Conservation (phyloP, 2,113 vertebrate species). For the Halichoeres trimaculatus region DNA sequence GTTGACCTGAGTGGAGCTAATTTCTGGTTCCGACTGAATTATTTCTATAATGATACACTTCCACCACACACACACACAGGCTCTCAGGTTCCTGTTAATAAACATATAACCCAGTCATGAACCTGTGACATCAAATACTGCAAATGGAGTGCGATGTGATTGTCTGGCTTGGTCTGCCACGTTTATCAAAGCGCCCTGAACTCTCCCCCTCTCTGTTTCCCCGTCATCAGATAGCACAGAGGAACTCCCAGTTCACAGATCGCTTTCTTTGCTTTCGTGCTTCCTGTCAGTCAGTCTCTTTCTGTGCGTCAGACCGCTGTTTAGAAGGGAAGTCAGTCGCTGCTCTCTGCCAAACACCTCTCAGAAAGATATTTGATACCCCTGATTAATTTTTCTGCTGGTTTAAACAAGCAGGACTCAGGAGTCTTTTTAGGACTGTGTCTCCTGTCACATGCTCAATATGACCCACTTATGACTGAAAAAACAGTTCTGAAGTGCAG, state of each 20-base stretch:
- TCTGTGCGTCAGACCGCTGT: conserved; percentile 45
- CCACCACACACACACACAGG: conserved; percentile 33
- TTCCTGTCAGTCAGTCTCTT: conserved; percentile 49
- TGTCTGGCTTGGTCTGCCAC: conserved; percentile 28
- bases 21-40: conserved; percentile 55
- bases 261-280: conserved; percentile 51
- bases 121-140: conserved; percentile 58
- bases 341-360: conserved; percentile 59
- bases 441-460: neutral
- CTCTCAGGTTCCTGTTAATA: conserved; percentile 60
- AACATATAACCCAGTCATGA: conserved; percentile 57
- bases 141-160: conserved; percentile 43
- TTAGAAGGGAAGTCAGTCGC: conserved; percentile 58
- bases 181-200: conserved; percentile 60
- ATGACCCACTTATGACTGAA: neutral
- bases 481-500: neutral
- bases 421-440: neutral
- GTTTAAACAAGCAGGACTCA: neutral
- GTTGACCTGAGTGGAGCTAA: conserved; percentile 14
- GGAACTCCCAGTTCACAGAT: conserved; percentile 46
- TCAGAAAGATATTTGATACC: conserved; percentile 63
- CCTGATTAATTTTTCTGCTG: conserved; percentile 30
- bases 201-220: conserved; percentile 22
- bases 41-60: conserved; percentile 41
- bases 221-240: conserved; percentile 22